These are phyloP conservation scores for Epicauta chinensis DNA, from an alignment of 1,140 invertebrate genomes.

Conservation along the genomic window DNA sequence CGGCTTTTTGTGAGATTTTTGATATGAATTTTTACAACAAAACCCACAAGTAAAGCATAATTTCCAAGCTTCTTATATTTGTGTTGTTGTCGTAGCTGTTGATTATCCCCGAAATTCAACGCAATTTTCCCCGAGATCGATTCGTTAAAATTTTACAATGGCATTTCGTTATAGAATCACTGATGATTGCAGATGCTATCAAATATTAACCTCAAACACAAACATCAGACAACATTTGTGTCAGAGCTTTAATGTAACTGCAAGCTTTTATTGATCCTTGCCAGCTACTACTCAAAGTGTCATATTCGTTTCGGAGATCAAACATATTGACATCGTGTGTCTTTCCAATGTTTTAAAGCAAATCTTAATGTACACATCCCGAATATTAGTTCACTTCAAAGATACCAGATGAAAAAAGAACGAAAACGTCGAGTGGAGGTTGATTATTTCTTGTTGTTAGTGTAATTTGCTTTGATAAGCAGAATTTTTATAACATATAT, in stretches of 20 bases:
- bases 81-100: too few species aligned
- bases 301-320: slow-evolving; percentile 7
- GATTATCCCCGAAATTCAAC: too few species aligned
- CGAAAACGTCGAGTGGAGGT: neutral
- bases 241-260: neutral
- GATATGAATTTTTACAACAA: too few species aligned
- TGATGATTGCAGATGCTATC: slow-evolving; percentile 7
- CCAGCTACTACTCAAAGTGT: slow-evolving; percentile 4
- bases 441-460: neutral
- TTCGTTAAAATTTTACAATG: too few species aligned
- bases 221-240: slow-evolving; percentile 4
- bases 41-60: too few species aligned
- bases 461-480: slow-evolving; percentile 19
- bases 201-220: slow-evolving; percentile 1
- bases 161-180: too few species aligned
- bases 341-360: slow-evolving; percentile 21
- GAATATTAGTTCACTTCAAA: too few species aligned
- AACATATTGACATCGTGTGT: slow-evolving; percentile 20
- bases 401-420: too few species aligned
- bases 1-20: too few species aligned
- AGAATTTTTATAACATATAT: slow-evolving; percentile 17
- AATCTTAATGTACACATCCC: slow-evolving; percentile 4
- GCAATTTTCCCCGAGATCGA: too few species aligned
- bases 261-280: too few species aligned
- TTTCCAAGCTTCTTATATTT: too few species aligned